These are phyloP conservation scores for Chlorodrepanis virens DNA, from an alignment of 2,113 vertebrate species.

Conservation along the genomic window DNA sequence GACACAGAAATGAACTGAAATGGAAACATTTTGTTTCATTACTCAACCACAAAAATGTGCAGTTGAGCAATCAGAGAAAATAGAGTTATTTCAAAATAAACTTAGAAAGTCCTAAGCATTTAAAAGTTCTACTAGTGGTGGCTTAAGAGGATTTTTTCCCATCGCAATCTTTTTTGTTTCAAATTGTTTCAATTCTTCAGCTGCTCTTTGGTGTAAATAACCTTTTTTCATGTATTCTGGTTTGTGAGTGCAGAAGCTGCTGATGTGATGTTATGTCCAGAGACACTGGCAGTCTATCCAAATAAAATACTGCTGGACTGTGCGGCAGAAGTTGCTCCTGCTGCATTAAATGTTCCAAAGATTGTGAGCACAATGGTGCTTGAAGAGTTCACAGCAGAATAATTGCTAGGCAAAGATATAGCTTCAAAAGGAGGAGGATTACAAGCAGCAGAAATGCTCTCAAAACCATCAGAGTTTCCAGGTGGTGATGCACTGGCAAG, in stretches of 20 bases:
- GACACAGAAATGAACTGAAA: not conserved
- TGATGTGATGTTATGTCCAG: not conserved
- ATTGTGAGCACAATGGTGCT: not conserved
- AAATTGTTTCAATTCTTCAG: slow-evolving; percentile 83
- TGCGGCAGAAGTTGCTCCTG: not conserved
- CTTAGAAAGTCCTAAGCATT: slow-evolving; percentile 17
- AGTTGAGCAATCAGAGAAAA: not conserved
- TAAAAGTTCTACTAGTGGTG: slow-evolving; percentile 79
- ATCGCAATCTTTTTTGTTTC: slow-evolving; percentile 79
- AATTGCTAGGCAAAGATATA: not conserved
- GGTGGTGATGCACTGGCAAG: slow-evolving; percentile 25
- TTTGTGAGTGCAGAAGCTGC: not conserved
- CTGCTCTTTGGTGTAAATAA: slow-evolving; percentile 76
- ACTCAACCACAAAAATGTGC: not conserved
- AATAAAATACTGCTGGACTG: not conserved
- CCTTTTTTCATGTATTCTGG: not conserved
- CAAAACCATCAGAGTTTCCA: slow-evolving; percentile 43
- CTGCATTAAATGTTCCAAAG: slow-evolving; percentile 9
- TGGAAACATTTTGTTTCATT: not conserved
- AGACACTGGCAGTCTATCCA: slow-evolving; percentile 5
- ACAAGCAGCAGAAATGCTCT: not conserved
- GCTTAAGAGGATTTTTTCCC: slow-evolving; percentile 83
- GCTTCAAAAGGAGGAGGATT: slow-evolving; percentile 33
- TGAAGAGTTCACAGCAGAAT: slow-evolving; percentile 13
- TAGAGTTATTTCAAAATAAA: not conserved